Evolutionary conservation across 2,797 vertebrate genomes (phyloP).

Genomic region (Sebastes steindachneri): DNA sequence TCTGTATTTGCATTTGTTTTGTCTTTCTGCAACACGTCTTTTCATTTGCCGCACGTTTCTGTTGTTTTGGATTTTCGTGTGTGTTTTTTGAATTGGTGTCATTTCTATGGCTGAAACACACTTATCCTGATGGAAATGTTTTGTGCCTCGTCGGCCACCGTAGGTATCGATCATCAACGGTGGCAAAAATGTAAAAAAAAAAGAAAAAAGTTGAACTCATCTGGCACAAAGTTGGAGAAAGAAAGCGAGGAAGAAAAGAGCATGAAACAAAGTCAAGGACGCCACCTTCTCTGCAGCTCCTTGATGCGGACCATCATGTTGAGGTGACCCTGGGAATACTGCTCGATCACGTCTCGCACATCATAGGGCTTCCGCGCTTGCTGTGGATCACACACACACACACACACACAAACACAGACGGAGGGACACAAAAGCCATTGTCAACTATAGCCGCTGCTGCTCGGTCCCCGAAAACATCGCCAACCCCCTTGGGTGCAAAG

Average conservation of each 20-base stretch:
- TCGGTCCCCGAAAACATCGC: conserved; percentile 71
- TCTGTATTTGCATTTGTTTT: not conserved
- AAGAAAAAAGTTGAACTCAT: not conserved
- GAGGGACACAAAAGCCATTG: conserved; percentile 78
- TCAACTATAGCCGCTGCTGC: conserved; percentile 61
- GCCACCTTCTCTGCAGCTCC: conserved; percentile 94
- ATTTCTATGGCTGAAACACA: not conserved
- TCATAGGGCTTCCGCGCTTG: conserved; percentile 98
- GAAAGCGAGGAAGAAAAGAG: not conserved
- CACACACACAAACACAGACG: conserved; percentile 31
- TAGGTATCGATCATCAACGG: not conserved
- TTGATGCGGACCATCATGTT: conserved; percentile 99
- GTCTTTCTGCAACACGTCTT: not conserved
- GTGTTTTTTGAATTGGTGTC: not conserved
- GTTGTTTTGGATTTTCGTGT: not conserved
- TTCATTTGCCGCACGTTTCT: not conserved
- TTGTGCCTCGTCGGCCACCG: not conserved
- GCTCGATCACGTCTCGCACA: conserved; percentile 97
- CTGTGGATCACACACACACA: conserved; percentile 73
- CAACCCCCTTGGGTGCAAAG: conserved; percentile 71
- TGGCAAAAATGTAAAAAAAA: not conserved
- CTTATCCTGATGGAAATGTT: not conserved
- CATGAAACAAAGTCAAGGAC: not conserved
- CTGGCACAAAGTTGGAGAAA: not conserved
- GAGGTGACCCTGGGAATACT: conserved; percentile 97